Percentiles rank a stretch among this genome's conserved stretches.
These are phyloP conservation scores for Axea sp. DNA, from an alignment of 2,888 invertebrate species.

Conservation along the genomic window DNA sequence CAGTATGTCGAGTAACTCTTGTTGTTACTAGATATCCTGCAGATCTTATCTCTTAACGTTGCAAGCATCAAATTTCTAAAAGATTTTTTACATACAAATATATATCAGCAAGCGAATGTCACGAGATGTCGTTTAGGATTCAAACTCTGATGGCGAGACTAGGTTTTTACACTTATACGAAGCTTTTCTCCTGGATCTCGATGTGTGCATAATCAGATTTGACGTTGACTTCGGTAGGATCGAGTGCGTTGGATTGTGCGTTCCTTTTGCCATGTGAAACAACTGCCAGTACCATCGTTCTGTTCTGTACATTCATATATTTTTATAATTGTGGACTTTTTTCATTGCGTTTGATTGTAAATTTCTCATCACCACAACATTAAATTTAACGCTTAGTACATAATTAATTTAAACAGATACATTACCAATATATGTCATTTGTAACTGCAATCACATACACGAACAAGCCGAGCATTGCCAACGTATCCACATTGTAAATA, in stretches of 20 bases:
- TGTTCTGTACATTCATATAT: slow-evolving; percentile 39
- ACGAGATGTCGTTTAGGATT: slow-evolving; percentile 13
- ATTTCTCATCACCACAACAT: not conserved
- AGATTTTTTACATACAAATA: not conserved
- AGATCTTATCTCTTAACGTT: not conserved
- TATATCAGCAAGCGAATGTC: not conserved
- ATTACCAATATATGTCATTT: slow-evolving; percentile 17
- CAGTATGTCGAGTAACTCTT: too few species aligned
- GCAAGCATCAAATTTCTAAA: slow-evolving; percentile 13
- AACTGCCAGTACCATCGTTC: slow-evolving; percentile 47
- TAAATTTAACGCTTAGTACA: slow-evolving; percentile 11
- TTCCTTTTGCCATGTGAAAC: slow-evolving; percentile 40
- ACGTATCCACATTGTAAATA: slow-evolving; percentile 57
- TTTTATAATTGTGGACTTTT: slow-evolving; percentile 26
- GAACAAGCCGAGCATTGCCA: slow-evolving; percentile 31
- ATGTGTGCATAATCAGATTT: slow-evolving; percentile 34
- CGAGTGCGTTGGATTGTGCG: slow-evolving; percentile 15
- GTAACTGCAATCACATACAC: slow-evolving; percentile 17
- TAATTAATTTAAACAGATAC: slow-evolving; percentile 12
- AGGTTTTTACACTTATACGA: slow-evolving; percentile 1
- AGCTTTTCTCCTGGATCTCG: slow-evolving; percentile 30
- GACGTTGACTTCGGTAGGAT: not conserved
- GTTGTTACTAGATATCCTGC: not conserved
- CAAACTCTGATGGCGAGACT: slow-evolving; percentile 22
- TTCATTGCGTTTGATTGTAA: slow-evolving; percentile 18